These are phyloP conservation scores for Takifugu bimaculatus DNA, from an alignment of 2,113 vertebrate genomes.

Conservation along the genomic window DNA sequence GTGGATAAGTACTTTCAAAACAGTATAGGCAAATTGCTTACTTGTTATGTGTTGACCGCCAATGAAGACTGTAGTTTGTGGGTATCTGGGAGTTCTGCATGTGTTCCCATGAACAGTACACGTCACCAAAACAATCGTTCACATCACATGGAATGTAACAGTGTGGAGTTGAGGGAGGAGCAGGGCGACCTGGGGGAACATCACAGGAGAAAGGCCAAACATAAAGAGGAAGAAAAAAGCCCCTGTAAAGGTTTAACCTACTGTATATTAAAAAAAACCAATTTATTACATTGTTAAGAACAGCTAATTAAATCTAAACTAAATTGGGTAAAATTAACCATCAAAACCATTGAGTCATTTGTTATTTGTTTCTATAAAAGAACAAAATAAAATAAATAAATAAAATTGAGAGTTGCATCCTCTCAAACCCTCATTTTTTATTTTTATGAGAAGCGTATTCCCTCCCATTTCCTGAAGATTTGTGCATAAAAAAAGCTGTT, in stretches of 20 bases:
- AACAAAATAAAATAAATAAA: no score
- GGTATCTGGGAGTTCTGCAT: constrained; percentile 1
- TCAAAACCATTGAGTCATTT: no score
- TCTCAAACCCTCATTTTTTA: not conserved
- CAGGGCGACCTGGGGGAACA: constrained; percentile 36
- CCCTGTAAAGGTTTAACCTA: not conserved
- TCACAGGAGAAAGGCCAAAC: not conserved
- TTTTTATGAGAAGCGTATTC: constrained; percentile 13
- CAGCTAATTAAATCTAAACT: no score
- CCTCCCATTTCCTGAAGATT: constrained; percentile 29
- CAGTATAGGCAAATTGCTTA: constrained; percentile 20
- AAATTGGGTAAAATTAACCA: no score
- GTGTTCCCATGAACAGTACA: constrained; percentile 62
- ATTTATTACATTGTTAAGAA: no score
- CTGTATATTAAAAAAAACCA: no score
- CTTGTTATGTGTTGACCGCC: constrained; percentile 27
- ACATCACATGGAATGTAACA: constrained; percentile 49
- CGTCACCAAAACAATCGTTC: not conserved
- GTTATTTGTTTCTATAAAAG: no score
- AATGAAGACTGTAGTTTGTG: constrained; percentile 60
- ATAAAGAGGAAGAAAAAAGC: not conserved
- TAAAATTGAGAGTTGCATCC: no score
- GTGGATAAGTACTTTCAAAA: no score
- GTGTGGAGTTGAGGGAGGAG: constrained; percentile 29
- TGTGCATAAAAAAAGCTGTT: not conserved